Evolutionary conservation across 2,888 invertebrate species (phyloP).

Genomic region (Nephrotoma guestfalica): DNA sequence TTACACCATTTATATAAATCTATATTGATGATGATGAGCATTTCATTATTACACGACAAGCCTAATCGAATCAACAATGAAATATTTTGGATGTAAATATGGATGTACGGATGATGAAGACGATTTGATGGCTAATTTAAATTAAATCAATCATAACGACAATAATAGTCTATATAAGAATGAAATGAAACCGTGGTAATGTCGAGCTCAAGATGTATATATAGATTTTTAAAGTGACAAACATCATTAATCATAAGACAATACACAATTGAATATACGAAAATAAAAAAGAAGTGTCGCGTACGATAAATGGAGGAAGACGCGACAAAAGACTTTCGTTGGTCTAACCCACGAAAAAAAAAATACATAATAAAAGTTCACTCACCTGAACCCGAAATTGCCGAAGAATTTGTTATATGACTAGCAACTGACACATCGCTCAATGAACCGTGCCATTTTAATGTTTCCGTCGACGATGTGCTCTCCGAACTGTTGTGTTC

Average conservation of each 20-base stretch:
- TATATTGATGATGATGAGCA: not conserved
- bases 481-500: constrained; percentile 30
- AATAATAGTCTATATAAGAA: not conserved
- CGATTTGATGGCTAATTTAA: not conserved
- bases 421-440: constrained; percentile 55
- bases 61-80: not conserved
- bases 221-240: not conserved
- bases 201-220: not conserved
- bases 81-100: not conserved
- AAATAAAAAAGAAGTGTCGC: not conserved
- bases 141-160: not conserved
- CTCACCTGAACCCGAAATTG: constrained; percentile 32
- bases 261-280: not conserved
- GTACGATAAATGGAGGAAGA: not conserved
- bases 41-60: not conserved
- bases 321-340: not conserved
- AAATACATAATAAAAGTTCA: not conserved
- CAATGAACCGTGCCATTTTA: constrained; percentile 66
- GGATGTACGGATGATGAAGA: not conserved
- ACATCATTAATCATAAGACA: not conserved
- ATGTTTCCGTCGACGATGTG: constrained; percentile 52
- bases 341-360: not conserved
- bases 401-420: constrained; percentile 36
- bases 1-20: not conserved
- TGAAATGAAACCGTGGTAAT: not conserved